phyloP scores from a whole-genome alignment of 2,888 invertebrate genomes.

The Amphipyra tragopoginis region DNA sequence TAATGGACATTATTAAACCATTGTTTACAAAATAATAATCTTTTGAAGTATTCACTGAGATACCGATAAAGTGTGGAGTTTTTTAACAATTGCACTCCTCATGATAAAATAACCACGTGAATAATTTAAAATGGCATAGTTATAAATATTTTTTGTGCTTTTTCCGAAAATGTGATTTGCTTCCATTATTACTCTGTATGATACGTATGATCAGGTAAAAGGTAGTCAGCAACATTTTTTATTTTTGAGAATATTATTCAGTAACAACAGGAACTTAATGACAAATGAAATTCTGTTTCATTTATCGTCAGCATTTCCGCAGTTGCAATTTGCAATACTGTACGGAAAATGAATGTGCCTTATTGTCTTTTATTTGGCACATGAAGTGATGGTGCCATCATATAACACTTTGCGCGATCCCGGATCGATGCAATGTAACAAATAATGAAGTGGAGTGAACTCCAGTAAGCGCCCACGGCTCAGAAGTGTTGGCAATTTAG shows the following conservation, averaged over 20 bases:
- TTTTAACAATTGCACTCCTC: not conserved
- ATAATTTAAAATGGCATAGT: not conserved
- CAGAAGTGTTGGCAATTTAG: slow-evolving; percentile 84
- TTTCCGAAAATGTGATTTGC: slow-evolving; percentile 8
- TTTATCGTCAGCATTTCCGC: slow-evolving; percentile 29
- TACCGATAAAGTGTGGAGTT: not conserved
- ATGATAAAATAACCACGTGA: not conserved
- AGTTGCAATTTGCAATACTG: slow-evolving; percentile 8
- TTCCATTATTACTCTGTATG: slow-evolving; percentile 8
- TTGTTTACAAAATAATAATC: slow-evolving; percentile 10
- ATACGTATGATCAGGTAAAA: slow-evolving; percentile 13
- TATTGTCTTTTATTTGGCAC: slow-evolving; percentile 34
- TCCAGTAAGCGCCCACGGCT: slow-evolving; percentile 77
- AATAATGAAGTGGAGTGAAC: slow-evolving; percentile 83
- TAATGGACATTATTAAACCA: slow-evolving; percentile 24
- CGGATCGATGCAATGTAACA: slow-evolving; percentile 79
- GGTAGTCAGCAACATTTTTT: slow-evolving; percentile 6
- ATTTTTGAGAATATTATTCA: slow-evolving; percentile 16
- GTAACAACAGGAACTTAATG: slow-evolving; percentile 27
- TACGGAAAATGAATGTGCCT: slow-evolving; percentile 23
- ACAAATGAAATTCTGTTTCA: slow-evolving; percentile 33
- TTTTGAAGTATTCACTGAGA: not conserved
- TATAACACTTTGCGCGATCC: slow-evolving; percentile 62
- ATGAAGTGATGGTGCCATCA: slow-evolving; percentile 43
- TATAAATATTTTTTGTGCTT: not conserved